Evolutionary conservation across 2,888 invertebrate genomes (phyloP), one percentile per base, ranked within the genome.

Genomic region (Phaedon cochleariae): DNA sequence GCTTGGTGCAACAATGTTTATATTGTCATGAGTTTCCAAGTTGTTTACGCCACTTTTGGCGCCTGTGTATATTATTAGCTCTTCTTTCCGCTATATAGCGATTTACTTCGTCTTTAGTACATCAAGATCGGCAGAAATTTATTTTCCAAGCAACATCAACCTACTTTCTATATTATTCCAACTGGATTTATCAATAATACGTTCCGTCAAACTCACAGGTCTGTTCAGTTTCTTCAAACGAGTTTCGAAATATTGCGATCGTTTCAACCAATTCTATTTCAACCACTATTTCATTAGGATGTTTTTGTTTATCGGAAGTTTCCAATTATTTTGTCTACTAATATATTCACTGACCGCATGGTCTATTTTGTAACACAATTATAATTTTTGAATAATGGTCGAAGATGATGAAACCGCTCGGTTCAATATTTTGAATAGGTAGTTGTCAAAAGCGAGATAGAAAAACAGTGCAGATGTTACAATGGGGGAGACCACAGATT

Each of bases 81-180:
- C 17, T 26, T 46, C 17, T 46, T 22, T 41, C 41, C n/a, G 31
- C 22, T 22, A 21, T 37, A 41, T 22, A 12, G 45, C 3, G 17
- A 34, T 26, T 45, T 20, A 45, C 26, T 22, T 45, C 46, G 26
- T 21, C 15, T 1, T 17, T 45, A 57, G 26, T 45, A 26, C 45
- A 10, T 57, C 57, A 46, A 41, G 26, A 45, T 20, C 31, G 45
- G 21, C 10, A 22, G 17, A 10, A 31, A 45, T 45, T 41, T 57
- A 57, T 57, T 57, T 57, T 22, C 26, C 26, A 26, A 57, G 45
- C 45, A 57, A 57, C 46, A 22, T 41, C 57, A 57, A 57, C 57
- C 57, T 46, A 57, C 57, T 57, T 57, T 54, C 21, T 10, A 37
- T 54, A 31, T 54, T 37, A 54, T 54, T 46, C 18, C 57, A 26